phyloP scores from a whole-genome alignment of 2,113 vertebrate genomes.

The Nycticorax nycticorax region DNA sequence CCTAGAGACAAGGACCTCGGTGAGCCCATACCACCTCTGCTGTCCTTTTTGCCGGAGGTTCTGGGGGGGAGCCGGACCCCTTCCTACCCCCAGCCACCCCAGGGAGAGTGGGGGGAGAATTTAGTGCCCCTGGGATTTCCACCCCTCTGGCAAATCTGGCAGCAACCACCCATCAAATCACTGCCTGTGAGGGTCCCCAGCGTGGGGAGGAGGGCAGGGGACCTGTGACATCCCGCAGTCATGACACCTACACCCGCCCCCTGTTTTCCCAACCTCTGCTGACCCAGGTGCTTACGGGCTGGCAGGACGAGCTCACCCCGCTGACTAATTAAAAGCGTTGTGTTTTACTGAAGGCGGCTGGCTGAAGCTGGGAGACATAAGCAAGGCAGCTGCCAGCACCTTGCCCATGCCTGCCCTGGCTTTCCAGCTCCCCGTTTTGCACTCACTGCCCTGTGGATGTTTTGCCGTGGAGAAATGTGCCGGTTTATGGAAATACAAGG shows the following conservation, averaged over 20 bases:
- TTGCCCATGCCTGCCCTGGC: neutral
- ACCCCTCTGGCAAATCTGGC: neutral
- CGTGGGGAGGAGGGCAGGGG: neutral
- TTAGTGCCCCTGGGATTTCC: neutral
- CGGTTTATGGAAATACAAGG: constrained; percentile 28
- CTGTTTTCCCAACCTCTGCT: rapidly evolving
- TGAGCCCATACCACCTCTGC: rapidly evolving
- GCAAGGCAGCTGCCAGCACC: neutral
- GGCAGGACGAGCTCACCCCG: neutral
- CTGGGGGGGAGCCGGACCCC: rapidly evolving
- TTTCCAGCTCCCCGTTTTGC: neutral
- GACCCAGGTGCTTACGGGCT: rapidly evolving
- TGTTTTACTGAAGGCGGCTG: neutral
- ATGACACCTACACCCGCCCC: neutral
- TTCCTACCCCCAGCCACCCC: neutral
- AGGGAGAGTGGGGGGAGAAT: rapidly evolving
- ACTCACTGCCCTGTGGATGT: neutral
- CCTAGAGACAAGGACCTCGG: neutral
- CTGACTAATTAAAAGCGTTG: rapidly evolving
- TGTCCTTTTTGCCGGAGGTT: rapidly evolving
- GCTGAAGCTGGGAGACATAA: neutral
- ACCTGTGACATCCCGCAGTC: rapidly evolving
- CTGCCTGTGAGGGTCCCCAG: neutral
- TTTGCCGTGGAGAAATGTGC: neutral
- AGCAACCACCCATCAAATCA: rapidly evolving